These are phyloP conservation scores for Carollia perspicillata DNA, from an alignment of 2,113 vertebrate genomes.

Conservation along the genomic window DNA sequence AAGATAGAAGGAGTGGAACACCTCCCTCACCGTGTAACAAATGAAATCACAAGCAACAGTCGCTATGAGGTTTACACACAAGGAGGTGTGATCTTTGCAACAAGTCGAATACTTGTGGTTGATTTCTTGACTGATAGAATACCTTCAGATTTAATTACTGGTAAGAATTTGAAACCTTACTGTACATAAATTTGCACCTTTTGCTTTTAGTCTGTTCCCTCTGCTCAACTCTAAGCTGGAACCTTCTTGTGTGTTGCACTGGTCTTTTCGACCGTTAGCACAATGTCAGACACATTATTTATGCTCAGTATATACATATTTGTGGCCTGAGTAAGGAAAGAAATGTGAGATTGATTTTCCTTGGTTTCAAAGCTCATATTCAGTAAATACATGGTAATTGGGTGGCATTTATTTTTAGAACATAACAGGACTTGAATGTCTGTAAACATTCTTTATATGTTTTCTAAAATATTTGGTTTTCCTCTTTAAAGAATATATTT, in stretches of 20 bases:
- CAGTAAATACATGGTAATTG: background rate
- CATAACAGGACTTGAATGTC: background rate
- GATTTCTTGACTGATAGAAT: slow-evolving; percentile 96
- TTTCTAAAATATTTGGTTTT: background rate
- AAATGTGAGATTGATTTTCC: background rate
- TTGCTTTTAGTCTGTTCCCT: background rate
- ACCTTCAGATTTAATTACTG: slow-evolving; percentile 93
- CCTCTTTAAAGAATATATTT: background rate
- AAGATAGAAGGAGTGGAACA: slow-evolving; percentile 89
- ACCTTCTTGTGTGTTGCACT: background rate
- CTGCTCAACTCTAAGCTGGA: background rate
- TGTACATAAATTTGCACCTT: background rate
- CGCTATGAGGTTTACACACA: slow-evolving; percentile 93
- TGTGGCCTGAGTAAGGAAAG: background rate
- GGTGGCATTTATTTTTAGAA: slow-evolving; percentile 15
- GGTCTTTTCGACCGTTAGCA: background rate
- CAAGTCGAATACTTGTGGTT: slow-evolving; percentile 96
- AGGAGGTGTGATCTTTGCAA: slow-evolving; percentile 95
- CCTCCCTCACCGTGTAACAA: slow-evolving; percentile 92
- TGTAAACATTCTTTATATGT: background rate
- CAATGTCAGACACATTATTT: background rate
- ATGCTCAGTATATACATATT: background rate
- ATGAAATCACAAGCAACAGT: slow-evolving; percentile 88
- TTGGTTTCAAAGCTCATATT: background rate
- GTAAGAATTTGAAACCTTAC: slow-evolving; percentile 79